Conservation (phyloP, 2,113 vertebrate species). For the Serilophus lunatus region DNA sequence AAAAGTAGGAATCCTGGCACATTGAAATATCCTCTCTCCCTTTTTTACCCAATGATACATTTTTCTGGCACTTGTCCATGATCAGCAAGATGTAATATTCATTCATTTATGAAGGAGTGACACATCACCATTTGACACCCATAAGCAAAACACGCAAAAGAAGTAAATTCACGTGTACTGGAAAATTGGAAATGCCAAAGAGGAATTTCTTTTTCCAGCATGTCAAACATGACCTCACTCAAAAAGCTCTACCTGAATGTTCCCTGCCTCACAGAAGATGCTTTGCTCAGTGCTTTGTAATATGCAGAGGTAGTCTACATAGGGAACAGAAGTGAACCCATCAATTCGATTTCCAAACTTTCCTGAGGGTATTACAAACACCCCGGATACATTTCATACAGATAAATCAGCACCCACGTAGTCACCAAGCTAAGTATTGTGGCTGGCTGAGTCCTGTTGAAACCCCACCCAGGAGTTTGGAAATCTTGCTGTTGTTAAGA, state of each 20-base stretch:
- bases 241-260: not conserved
- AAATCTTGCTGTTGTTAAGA: not conserved
- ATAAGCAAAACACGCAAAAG: not conserved
- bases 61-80: not conserved
- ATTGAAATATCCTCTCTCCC: not conserved
- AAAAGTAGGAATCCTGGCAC: not conserved
- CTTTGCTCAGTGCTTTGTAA: not conserved
- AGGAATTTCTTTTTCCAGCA: not conserved
- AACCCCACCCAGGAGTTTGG: not conserved
- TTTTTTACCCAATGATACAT: not conserved
- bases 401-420: not conserved
- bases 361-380: not conserved
- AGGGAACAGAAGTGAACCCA: not conserved
- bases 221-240: not conserved
- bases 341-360: not conserved
- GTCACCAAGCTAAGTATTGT: not conserved
- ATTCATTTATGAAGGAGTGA: not conserved
- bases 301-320: not conserved
- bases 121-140: not conserved
- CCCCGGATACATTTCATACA: rapidly evolving
- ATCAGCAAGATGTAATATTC: not conserved
- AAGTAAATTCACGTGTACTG: not conserved
- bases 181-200: not conserved
- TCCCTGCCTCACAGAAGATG: not conserved
- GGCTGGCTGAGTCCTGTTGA: not conserved